Base-by-base conservation (phyloP, 2,797 vertebrate genomes). In the Coregonus sp. region DNA sequence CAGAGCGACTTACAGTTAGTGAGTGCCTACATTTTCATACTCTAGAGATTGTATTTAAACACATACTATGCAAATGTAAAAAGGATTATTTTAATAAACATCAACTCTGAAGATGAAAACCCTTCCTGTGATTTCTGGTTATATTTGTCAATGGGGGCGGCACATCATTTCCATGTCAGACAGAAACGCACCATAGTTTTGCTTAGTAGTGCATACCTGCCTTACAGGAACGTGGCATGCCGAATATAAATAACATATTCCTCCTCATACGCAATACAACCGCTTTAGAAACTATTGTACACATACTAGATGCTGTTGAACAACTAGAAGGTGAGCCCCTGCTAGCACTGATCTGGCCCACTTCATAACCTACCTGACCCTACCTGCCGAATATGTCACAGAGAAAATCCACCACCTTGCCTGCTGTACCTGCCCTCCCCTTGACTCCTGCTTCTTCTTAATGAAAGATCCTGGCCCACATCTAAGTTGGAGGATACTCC, bases 51-150 rank as follows among this genome's bases (percentile, higher is more conserved):
- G 86, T 93, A 92, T 93, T 91, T 93, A 92, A 91, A n/a, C 35
- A 37, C 35, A 37, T 37, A 37, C 35, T 37, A 5, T 93, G 86
- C 91, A 5, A 5, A 37, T 37, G 4, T 37, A 5, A 37, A 84
- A 81, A 88, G 84, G 18, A 81, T 81, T 82, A 81, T 94, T 94
- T 94, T 95, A 95, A 93, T 94, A 94, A 94, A 95, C 25, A 15
- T 88, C 50, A 50, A 73, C 74, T 86, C 80, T 78, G 79, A 80
- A 79, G 80, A 73, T 63, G 9, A 18, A 67, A 67, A 68, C 7
- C 2, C 6, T 59, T 29, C 18, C 18, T 73, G 15, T 37, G 35
- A 37, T 37, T 37, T 37, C 35, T 37, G 35, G 35, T 37, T 37
- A 37, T 5, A 37, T 5, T 37, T 5, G 35, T 37, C 35, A 37